phyloP scores from a whole-genome alignment of 2,113 vertebrate genomes.

The Anoplopoma fimbria region DNA sequence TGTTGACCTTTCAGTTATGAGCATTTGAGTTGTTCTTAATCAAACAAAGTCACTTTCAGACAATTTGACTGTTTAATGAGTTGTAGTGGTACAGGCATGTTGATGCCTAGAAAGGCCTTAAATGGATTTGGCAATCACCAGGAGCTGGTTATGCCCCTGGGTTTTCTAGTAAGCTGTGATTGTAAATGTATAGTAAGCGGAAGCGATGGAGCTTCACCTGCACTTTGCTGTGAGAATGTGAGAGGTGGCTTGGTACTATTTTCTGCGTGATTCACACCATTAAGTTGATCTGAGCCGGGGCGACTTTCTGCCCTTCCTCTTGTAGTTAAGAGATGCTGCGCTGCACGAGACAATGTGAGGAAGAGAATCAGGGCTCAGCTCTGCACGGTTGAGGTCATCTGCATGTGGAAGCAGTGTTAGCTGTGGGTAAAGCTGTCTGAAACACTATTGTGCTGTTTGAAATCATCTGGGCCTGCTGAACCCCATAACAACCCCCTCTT shows the following conservation, averaged over 20 bases:
- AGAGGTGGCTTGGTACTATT: conserved; percentile 70
- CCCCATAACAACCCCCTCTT: conserved; percentile 66
- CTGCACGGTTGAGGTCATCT: conserved; percentile 43
- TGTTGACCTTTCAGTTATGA: conserved; percentile 35
- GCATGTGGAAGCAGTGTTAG: conserved; percentile 55
- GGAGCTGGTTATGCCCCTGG: conserved; percentile 59
- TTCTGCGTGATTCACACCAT: conserved; percentile 59
- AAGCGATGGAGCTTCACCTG: conserved; percentile 77
- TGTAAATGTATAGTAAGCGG: conserved; percentile 82
- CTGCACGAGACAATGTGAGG: conserved; percentile 18
- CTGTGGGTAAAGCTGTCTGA: conserved; percentile 85
- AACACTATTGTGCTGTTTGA: conserved; percentile 65
- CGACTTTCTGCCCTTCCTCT: not conserved
- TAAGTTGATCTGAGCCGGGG: conserved; percentile 41
- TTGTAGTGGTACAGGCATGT: conserved; percentile 58
- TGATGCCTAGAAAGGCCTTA: conserved; percentile 75
- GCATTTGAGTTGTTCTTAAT: conserved; percentile 42
- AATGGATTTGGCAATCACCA: conserved; percentile 80
- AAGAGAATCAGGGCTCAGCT: conserved; percentile 26
- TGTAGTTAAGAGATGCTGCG: conserved; percentile 8
- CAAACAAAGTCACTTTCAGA: conserved; percentile 56
- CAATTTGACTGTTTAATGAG: conserved; percentile 63
- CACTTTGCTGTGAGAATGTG: conserved; percentile 85
- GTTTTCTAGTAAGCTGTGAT: conserved; percentile 78
- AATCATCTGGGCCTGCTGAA: conserved; percentile 68